phyloP scores from a whole-genome alignment of 2,113 vertebrate species.

The Micronisus gabar region DNA sequence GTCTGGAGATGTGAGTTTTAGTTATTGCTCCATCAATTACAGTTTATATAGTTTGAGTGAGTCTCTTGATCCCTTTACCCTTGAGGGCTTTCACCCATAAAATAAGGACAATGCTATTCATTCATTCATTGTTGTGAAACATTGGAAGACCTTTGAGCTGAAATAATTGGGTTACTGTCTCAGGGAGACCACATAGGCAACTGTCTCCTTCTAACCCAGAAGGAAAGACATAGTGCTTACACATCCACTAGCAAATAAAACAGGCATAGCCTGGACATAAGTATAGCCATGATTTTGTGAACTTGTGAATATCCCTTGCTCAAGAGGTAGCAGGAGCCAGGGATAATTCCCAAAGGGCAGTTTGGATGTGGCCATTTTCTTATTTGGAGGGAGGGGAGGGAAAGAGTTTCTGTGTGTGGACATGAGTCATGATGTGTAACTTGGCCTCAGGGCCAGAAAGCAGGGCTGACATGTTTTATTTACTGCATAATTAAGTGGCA shows the following conservation, averaged over 20 bases:
- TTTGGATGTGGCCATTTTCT: background rate
- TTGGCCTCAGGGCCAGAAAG: background rate
- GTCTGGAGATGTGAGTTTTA: background rate
- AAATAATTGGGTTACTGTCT: background rate
- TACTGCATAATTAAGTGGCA: background rate
- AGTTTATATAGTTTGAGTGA: background rate
- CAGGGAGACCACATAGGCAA: background rate
- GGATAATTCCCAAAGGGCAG: background rate
- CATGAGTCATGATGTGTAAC: background rate
- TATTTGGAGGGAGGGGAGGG: background rate
- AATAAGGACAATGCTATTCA: background rate
- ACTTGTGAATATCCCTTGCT: background rate
- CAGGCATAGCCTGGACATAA: background rate
- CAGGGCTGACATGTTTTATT: background rate
- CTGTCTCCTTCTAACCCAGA: background rate
- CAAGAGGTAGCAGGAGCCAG: background rate
- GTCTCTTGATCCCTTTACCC: background rate
- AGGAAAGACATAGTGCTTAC: background rate
- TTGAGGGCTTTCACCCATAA: background rate
- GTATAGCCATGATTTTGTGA: background rate
- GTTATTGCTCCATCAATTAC: background rate
- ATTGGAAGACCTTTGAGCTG: background rate
- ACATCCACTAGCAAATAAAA: background rate
- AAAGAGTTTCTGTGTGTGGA: background rate
- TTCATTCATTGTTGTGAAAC: background rate